Base-by-base conservation (phyloP, 2,113 vertebrate species). In the Calcarius ornatus region DNA sequence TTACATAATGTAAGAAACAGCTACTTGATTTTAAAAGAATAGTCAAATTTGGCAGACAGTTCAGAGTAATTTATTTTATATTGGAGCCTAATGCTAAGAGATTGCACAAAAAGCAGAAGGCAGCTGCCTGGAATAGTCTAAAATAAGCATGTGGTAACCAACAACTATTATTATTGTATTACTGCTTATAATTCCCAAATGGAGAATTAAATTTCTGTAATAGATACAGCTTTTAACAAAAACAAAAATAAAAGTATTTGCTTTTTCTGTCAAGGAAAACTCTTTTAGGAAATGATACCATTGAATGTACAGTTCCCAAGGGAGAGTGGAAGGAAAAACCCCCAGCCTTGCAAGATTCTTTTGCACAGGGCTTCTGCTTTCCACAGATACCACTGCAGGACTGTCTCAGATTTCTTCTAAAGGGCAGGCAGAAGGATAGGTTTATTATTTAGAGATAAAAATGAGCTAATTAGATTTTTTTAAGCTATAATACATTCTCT, bases 131-230 rank as follows among this genome's bases (percentile, higher is more conserved):
- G 64, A 96, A 94, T 91, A 92, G 91, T 93, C 77, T 77, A 69
- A 95, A 94, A 96, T 94, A 95, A 93, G 61, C 0, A 1, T 93
- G 88, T 90, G 78, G 88, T 83, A 96, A 96, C 88, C 86, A 96
- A 84, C 90, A 92, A 59, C 68, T 92, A 88, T 96, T 92, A 94
- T 94, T 90, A 92, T 89, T 93, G 70, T 71, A 90, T 94, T 94
- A 88, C 50, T 80, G 84, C 77, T 90, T 84, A 48, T 81, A 95
- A 95, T 86, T 96, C 92, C 90, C 81, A 93, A 96, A 91, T 63
- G 83, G 64, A 89, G 75, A 94, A 92, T 95, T 76, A 92, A 56
- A 93, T 83, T 86, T 78, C 75, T 75, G 47, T 65, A 91, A 89
- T 27, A 89, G 70, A 93, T 92, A 93, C 43, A 45, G 66, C 61